phyloP scores from a whole-genome alignment of 2,113 vertebrate genomes.

The Anoplopoma fimbria region DNA sequence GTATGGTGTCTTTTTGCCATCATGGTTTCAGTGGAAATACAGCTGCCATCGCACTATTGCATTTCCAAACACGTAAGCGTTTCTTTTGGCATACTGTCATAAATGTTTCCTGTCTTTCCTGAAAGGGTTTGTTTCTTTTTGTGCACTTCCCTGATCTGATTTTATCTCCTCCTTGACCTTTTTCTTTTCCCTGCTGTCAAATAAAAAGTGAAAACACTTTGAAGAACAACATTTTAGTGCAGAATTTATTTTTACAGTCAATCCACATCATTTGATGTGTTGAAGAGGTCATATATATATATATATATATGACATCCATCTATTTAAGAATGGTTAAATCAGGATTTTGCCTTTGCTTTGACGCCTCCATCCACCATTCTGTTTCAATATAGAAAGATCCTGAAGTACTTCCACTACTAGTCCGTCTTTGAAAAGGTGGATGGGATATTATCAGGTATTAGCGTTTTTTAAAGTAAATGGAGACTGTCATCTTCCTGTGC shows the following conservation, averaged over 20 bases:
- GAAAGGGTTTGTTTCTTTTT: constrained; percentile 5
- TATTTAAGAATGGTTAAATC: neutral
- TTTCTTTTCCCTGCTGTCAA: constrained; percentile 19
- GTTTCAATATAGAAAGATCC: neutral
- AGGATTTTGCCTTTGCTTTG: neutral
- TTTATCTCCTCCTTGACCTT: constrained; percentile 38
- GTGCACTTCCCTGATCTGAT: neutral
- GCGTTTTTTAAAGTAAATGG: constrained; percentile 54
- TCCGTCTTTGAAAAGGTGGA: constrained; percentile 4
- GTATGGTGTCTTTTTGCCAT: neutral
- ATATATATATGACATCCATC: neutral
- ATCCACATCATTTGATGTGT: constrained; percentile 27
- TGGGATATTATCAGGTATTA: constrained; percentile 52
- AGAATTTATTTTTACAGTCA: constrained; percentile 27
- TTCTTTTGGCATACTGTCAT: constrained; percentile 9
- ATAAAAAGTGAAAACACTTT: constrained; percentile 30
- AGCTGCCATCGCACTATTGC: neutral
- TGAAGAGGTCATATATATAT: constrained; percentile 12
- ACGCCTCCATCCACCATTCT: neutral
- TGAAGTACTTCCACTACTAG: neutral
- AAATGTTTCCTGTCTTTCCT: neutral
- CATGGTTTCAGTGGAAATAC: neutral
- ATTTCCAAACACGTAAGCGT: neutral
- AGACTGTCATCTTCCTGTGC: constrained; percentile 39
- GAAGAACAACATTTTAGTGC: constrained; percentile 12